These are phyloP conservation scores for Cervus canadensis DNA, from an alignment of 2,113 vertebrate genomes.

Conservation along the genomic window DNA sequence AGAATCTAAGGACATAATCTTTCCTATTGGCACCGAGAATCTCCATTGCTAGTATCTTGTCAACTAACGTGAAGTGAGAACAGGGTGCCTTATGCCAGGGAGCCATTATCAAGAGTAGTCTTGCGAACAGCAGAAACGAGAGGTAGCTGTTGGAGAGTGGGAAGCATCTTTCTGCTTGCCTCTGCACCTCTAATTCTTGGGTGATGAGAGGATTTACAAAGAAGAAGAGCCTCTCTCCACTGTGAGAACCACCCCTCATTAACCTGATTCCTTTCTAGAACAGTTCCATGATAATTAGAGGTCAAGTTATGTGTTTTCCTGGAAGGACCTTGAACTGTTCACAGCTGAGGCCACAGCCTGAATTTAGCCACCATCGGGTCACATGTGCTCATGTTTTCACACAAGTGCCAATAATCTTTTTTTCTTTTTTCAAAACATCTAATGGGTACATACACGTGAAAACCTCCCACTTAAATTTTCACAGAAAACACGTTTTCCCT, in stretches of 20 bases:
- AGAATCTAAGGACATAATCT: neutral
- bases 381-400: constrained; percentile 69
- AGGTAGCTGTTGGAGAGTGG: constrained; percentile 36
- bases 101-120: constrained; percentile 58
- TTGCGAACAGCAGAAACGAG: neutral
- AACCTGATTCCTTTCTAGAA: constrained; percentile 38
- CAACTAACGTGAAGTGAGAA: constrained; percentile 66
- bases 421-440: constrained; percentile 23
- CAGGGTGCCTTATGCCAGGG: constrained; percentile 63
- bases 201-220: constrained; percentile 31
- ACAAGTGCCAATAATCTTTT: constrained; percentile 48
- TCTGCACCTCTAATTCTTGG: neutral
- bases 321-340: constrained; percentile 46
- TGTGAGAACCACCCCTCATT: constrained; percentile 23
- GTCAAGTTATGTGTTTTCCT: constrained; percentile 24
- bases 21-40: neutral
- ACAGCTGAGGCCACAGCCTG: constrained; percentile 65
- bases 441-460: constrained; percentile 62
- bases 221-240: accelerated
- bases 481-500: constrained; percentile 1
- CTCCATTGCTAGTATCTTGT: constrained; percentile 57
- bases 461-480: constrained; percentile 52
- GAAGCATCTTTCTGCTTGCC: constrained; percentile 67
- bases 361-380: constrained; percentile 63
- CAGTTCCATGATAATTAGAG: constrained; percentile 34